Percentiles rank a stretch among this genome's conserved stretches.
Evolutionary conservation across 2,113 vertebrate genomes (phyloP).

Genomic region (Panthera leo): DNA sequence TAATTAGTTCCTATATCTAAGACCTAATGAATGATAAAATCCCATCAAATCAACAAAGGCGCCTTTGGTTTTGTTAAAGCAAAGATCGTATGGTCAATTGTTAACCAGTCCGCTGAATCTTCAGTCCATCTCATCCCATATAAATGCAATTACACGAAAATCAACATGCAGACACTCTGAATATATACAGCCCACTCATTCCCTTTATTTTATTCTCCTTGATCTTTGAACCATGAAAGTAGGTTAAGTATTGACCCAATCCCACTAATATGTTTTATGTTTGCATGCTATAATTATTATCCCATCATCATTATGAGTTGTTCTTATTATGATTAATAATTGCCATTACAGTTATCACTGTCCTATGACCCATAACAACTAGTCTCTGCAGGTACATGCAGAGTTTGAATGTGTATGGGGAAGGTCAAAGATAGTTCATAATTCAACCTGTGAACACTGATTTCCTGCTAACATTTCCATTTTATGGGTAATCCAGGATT

Average conservation of each 20-base stretch:
- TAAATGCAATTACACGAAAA: background rate
- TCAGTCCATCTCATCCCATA: background rate
- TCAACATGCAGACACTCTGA: background rate
- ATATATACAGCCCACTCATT: background rate
- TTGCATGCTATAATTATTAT: background rate
- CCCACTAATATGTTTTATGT: background rate
- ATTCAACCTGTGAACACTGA: background rate
- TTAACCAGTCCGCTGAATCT: background rate
- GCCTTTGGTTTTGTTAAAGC: background rate
- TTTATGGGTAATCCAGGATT: background rate
- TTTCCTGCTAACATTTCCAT: background rate
- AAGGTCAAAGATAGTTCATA: conserved; percentile 11
- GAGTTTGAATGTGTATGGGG: background rate
- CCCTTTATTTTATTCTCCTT: background rate
- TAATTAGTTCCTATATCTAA: background rate
- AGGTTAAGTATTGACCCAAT: background rate
- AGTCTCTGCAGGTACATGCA: background rate
- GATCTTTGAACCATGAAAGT: background rate
- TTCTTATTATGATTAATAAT: background rate
- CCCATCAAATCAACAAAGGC: background rate
- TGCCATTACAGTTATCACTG: background rate
- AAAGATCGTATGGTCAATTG: background rate
- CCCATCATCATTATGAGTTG: background rate
- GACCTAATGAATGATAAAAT: background rate
- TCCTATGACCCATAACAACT: background rate